Evolutionary conservation across 2,113 vertebrate species (phyloP).

Genomic region (Neoarius graeffei): DNA sequence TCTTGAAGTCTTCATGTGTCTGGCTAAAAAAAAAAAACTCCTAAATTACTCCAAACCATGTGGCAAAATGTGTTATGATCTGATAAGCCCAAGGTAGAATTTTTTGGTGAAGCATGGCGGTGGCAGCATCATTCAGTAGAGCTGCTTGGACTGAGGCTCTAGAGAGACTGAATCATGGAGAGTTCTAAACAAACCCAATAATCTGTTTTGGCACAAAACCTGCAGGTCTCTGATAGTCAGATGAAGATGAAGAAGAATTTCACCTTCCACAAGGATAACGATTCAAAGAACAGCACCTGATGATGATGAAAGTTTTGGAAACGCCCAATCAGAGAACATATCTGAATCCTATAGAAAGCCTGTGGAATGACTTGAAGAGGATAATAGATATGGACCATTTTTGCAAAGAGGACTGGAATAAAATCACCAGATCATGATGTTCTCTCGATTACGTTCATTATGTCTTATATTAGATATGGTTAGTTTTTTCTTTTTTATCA

Average conservation of each 20-base stretch:
- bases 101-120: not conserved
- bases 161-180: not conserved
- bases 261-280: no score
- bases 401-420: not conserved
- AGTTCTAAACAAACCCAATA: no score
- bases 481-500: no score
- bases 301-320: not conserved
- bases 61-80: not conserved
- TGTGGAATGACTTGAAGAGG: no score
- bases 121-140: not conserved
- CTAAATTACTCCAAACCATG: not conserved
- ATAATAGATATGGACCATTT: no score
- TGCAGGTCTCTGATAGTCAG: not conserved
- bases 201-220: not conserved
- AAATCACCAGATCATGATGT: not conserved
- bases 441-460: no score
- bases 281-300: no score
- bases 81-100: not conserved
- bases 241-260: not conserved
- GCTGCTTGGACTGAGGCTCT: not conserved
- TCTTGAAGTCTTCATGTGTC: no score
- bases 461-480: no score
- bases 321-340: not conserved
- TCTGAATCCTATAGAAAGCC: not conserved
- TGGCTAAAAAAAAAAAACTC: not conserved